Base-by-base conservation (phyloP, 2,113 vertebrate species). In the Mirza zaza region DNA sequence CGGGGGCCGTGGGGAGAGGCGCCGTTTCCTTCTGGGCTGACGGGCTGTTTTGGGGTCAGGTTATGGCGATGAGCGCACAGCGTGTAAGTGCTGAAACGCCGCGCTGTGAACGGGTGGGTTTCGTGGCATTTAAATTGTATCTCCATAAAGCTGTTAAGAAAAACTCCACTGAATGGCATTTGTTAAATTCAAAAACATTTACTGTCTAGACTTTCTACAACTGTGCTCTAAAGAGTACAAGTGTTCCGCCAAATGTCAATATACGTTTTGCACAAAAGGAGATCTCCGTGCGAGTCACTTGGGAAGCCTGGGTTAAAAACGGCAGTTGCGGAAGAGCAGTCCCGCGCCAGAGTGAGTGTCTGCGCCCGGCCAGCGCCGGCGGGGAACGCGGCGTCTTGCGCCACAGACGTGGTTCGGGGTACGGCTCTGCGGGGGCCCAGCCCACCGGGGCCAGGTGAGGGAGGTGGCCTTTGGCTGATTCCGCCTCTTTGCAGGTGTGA, bases 201-300 rank as follows among this genome's bases (percentile, higher is more conserved):
- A 63, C n/a, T 55, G 76, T 39, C 17, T 42, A 11, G 29, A 67
- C 23, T 59, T 8, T 73, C 82, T 77, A 23, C 75, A 8, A 20
- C 52, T 79, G 67, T 45, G 36, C 50, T 79, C 90, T 32, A 10
- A 21, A 86, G 36, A 73, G 4, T 50, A 27, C 52, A 65, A 13
- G 25, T 61, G 20, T 86, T 61, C 27, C 21, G 6, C 39, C 45
- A 65, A 96, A 96, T 63, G 55, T 39, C 10, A 52, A 29, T 36
- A 1, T 4, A 25, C 8, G 4, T 71, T 90, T 82, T 71, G 27
- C 48, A 34, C 14, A 73, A 11, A 39, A 20, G 39, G 57, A 8
- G 34, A 2, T 0, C 14, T 1, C 14, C 4, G 0, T 2, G 2
- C 25, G 9, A 48, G 34, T 52, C 32, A 59, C 32, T 8, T 29